Evolutionary conservation across 1,140 invertebrate species (phyloP).

Genomic region (Tigriopus japonicus): DNA sequence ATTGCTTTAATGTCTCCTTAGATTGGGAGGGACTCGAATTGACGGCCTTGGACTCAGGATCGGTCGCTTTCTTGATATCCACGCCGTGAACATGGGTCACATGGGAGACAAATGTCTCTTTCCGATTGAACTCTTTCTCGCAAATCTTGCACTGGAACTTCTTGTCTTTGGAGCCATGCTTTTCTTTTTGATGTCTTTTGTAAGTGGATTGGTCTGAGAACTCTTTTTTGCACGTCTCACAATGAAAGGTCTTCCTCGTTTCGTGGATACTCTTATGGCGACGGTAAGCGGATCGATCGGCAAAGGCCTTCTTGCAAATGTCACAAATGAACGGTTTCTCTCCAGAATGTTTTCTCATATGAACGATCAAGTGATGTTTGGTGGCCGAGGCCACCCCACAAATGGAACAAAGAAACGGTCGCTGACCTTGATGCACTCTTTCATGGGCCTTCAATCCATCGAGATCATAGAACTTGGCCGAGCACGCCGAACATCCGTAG

Average conservation of each 20-base stretch:
- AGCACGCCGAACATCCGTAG: neutral
- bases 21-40: too few species aligned
- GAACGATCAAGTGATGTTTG: neutral
- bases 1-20: too few species aligned
- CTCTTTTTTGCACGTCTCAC: conserved; percentile 18
- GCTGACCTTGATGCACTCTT: neutral
- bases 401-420: neutral
- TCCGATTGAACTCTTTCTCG: conserved; percentile 23
- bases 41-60: too few species aligned
- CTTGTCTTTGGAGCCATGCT: neutral
- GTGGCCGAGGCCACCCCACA: neutral
- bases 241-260: conserved; percentile 25
- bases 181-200: neutral
- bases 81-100: neutral
- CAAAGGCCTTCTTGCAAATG: conserved; percentile 19
- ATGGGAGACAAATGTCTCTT: neutral
- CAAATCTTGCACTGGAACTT: conserved; percentile 21
- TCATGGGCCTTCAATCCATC: neutral
- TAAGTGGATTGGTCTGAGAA: conserved; percentile 1
- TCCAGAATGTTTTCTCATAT: neutral
- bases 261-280: conserved; percentile 25
- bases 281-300: conserved; percentile 19
- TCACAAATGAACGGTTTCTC: conserved; percentile 15
- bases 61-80: too few species aligned
- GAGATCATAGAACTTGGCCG: neutral